Evolutionary conservation across 2,113 vertebrate species (phyloP), one percentile per base, ranked within the genome.

Genomic region (Pollachius pollachius): DNA sequence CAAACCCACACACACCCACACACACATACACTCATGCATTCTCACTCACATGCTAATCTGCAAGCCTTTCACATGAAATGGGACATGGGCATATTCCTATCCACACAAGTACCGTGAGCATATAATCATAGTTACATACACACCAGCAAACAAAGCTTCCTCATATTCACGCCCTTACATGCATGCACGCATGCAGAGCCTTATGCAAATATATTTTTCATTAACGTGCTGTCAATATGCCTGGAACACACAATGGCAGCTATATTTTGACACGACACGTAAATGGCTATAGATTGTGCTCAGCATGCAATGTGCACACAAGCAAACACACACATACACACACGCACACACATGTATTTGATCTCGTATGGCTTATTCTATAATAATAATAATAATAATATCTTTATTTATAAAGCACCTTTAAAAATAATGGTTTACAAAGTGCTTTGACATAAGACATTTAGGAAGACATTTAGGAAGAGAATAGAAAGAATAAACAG

Each of bases 111-210:
- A 80, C 75, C 73, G 71, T 73, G 18, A 84, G 68, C 76, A 72
- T 72, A 72, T 72, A 63, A 74, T 81, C 63, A 69, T 67, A 84
- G 68, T 61, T 71, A 60, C 75, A 81, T 64, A 71, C 74, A 81
- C 79, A 75, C 73, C 79, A 79, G 74, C 70, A 79, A 71, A 85
- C 76, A 76, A 84, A 76, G 65, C 52, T 30, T 60, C 72, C 81
- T 23, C 19, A 73, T 67, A 68, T 79, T 77, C 63, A 76, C 62
- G 66, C 64, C 30, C 62, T 77, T 57, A 67, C 73, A 64, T 64
- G 70, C 59, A 61, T 41, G 52, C 64, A 69, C 52, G 65, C 54
- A 67, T 0, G 52, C n/a, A 62, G 58, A 61, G n/a, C 18, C 56
- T 69, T 63, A 79, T 81, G 77, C 73, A 80, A 70, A 80, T 76